Evolutionary conservation across 2,797 vertebrate genomes (phyloP), one percentile per base, ranked within the genome.

Genomic region (Cyprinodon diabolis): DNA sequence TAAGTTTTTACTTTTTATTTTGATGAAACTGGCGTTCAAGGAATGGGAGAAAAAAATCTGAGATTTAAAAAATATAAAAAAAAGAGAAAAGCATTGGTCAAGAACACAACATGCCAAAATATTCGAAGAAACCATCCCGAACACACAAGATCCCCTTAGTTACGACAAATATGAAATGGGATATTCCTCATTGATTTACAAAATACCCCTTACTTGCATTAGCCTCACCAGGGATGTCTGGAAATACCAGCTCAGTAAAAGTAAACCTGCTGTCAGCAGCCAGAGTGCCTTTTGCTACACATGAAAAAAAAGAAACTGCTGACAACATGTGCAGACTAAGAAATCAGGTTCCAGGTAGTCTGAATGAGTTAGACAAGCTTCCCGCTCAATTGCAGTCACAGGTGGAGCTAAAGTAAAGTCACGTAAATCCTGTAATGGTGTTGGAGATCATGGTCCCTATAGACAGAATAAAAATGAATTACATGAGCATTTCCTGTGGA

Each of bases 271-370:
- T 43, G 58, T 35, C 17, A 63, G 13, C 51, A 47, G 54, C 21
- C 55, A 51, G 30, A 48, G 76, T 66, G 77, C 66, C 30, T 30
- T 51, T 51, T 30, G 13, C 48, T 68, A 30, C 2, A 9, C 48
- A 51, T 65, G 40, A 23, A 65, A 65, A 65, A 37, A 65, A n/a
- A 30, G 40, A 65, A 45, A 65, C 21, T 12, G 21, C 62, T 65
- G 62, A 49, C n/a, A 13, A 66, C 47, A 37, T 58, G 7, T 66
- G 45, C 65, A 2, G 12, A 66, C 45, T 66, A 57, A 60, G 60
- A 71, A 55, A 65, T 62, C 35, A 21, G 58, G 19, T 8, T 62
- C 62, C 62, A 65, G 62, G 40, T 43, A 45, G 13, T 65, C 11
- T 45, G 11, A 13, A 40, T 65, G 45, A 45, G 62, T 12, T 65